These are phyloP conservation scores for Ahaetulla prasina DNA, from an alignment of 2,113 vertebrate genomes.

Conservation along the genomic window DNA sequence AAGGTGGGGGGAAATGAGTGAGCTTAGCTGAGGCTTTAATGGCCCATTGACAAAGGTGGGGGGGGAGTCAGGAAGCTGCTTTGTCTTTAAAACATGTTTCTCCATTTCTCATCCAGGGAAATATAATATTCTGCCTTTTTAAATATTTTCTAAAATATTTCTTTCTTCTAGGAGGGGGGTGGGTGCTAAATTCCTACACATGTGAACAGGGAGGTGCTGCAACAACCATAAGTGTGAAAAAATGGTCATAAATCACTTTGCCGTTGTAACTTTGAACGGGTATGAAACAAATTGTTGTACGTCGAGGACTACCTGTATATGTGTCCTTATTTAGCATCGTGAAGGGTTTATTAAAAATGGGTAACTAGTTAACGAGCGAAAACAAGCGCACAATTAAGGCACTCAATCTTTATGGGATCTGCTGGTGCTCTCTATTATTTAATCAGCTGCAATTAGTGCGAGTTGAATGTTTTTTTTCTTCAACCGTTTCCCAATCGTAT, in stretches of 20 bases:
- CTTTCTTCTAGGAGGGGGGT: too few relatives aligned
- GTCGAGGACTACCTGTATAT: not conserved
- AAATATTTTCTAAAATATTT: too few relatives aligned
- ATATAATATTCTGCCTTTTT: too few relatives aligned
- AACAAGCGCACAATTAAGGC: conserved; percentile 52
- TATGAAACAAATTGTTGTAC: not conserved
- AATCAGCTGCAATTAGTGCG: conserved; percentile 55
- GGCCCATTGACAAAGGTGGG: too few relatives aligned
- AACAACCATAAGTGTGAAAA: not conserved
- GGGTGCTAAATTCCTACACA: too few relatives aligned
- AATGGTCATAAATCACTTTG: not conserved
- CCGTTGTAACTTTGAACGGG: not conserved
- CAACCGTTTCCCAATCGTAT: conserved; percentile 19
- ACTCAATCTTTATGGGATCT: conserved; percentile 32
- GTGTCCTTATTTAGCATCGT: conserved; percentile 23
- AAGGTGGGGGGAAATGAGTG: too few relatives aligned
- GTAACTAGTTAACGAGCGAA: conserved; percentile 48
- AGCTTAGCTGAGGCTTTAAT: too few relatives aligned
- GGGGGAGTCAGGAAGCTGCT: too few relatives aligned
- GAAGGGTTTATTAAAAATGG: conserved; percentile 5
- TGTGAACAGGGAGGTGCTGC: not conserved
- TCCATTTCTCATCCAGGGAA: too few relatives aligned
- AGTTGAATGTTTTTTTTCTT: conserved; percentile 58
- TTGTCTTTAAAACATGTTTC: too few relatives aligned
- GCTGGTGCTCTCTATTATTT: conserved; percentile 46